Base-by-base conservation (phyloP, 1,140 invertebrate species). In the Leptinotarsa defecta region DNA sequence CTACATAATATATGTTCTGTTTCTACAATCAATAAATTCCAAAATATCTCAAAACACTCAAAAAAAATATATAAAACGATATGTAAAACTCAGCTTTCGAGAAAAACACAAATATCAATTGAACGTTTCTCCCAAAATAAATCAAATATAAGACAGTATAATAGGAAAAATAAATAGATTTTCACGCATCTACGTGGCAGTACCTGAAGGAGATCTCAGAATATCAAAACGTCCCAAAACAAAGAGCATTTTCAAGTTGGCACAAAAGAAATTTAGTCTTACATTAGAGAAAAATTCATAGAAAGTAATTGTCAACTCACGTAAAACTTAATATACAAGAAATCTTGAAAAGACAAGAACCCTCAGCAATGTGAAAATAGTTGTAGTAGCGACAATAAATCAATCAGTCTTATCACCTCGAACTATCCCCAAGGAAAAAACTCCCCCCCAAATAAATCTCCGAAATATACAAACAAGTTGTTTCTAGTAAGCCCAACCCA, bases 101-200 rank as follows among this genome's bases (percentile, higher is more conserved):
- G 17, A 65, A 27, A 65, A 65, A 19, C 63, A 19, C 13, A 65
- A 69, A 69, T n/a, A 48, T 69, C 13, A 67, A 27, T 67, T 62
- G 11, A 62, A 62, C 20, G 5, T 62, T 20, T 62, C 61, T 62
- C 20, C 61, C 20, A 20, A n/a, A 20, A 62, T 62, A 62, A 62
- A 62, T 62, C 20, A 62, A n/a, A 20, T 62, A 62, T 19, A 62
- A 62, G 34, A 43, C 8, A 43, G 34, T 43, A 43, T 57, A 57
- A 17, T 19, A 17, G 13, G 4, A 57, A 5, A 57, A 57, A 57
- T 57, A 57, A 17, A 57, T 43, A 57, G n/a, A 57, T 57, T 57
- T n/a, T 57, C 52, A 3, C 34, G n/a, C 52, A 19, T 19, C 52
- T 57, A 5, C 52, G 15, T 57, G 52, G 52, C 52, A 57, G 52